phyloP scores from a whole-genome alignment of 2,888 invertebrate genomes.

The Sphinx pinastri region DNA sequence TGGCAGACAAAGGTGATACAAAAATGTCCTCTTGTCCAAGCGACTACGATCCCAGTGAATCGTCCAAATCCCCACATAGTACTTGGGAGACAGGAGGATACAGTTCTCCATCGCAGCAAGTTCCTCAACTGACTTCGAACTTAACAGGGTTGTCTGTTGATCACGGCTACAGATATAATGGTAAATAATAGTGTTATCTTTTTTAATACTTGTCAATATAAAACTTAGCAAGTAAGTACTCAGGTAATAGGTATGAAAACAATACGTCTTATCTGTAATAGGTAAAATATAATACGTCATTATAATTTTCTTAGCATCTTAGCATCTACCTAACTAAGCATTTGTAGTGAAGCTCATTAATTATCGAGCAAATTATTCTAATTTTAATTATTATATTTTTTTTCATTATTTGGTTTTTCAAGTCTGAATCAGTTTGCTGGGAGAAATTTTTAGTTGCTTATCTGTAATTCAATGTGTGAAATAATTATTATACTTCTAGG shows the following conservation, averaged over 20 bases:
- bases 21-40: constrained; percentile 53
- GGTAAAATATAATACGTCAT: too few species aligned
- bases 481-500: too few species aligned
- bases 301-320: too few species aligned
- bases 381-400: too few species aligned
- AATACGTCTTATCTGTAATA: neutral
- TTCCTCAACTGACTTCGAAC: constrained; percentile 63
- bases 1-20: neutral
- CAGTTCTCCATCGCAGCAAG: constrained; percentile 71
- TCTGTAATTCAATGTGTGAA: too few species aligned
- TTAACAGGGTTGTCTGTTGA: constrained; percentile 60
- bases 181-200: constrained; percentile 21
- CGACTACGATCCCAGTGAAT: constrained; percentile 67
- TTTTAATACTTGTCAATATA: neutral
- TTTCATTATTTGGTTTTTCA: too few species aligned
- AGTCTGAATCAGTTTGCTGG: too few species aligned
- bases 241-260: neutral
- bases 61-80: constrained; percentile 62
- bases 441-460: too few species aligned
- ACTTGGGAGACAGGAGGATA: constrained; percentile 48
- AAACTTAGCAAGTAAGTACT: neutral
- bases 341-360: too few species aligned
- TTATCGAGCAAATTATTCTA: too few species aligned
- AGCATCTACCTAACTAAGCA: too few species aligned
- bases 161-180: constrained; percentile 32